phyloP scores from a whole-genome alignment of 2,888 invertebrate genomes.

The Acronicta leporina region DNA sequence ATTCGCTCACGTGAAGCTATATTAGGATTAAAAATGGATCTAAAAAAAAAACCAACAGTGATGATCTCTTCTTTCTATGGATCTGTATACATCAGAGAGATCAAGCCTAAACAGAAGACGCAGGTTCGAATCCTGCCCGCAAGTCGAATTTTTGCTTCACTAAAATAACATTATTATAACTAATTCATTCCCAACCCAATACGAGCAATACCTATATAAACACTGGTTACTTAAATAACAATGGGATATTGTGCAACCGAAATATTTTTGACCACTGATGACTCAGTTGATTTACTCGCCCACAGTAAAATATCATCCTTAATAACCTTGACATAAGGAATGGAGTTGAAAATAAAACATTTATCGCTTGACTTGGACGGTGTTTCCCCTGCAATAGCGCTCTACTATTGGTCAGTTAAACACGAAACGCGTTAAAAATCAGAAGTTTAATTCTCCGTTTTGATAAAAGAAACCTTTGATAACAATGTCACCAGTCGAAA shows the following conservation, averaged over 20 bases:
- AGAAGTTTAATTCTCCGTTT: not conserved
- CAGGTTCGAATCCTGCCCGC: too few relatives aligned
- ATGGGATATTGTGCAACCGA: not conserved
- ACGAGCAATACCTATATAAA: not conserved
- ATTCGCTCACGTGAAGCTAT: too few relatives aligned
- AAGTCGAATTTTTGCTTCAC: too few relatives aligned
- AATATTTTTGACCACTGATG: not conserved
- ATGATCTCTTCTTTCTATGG: too few relatives aligned
- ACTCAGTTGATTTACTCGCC: not conserved
- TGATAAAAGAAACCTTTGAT: constrained; percentile 7
- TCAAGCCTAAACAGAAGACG: too few relatives aligned
- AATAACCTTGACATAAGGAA: not conserved
- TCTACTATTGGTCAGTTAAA: constrained; percentile 35
- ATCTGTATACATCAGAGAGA: too few relatives aligned
- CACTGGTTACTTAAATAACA: too few relatives aligned
- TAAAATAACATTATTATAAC: too few relatives aligned
- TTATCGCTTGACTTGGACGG: not conserved
- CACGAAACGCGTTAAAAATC: not conserved
- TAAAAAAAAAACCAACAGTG: too few relatives aligned
- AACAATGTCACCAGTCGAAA: not conserved
- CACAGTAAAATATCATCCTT: constrained; percentile 7
- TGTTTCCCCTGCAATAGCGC: constrained; percentile 22
- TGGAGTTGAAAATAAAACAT: constrained; percentile 5
- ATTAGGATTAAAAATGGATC: too few relatives aligned
- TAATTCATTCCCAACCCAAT: too few relatives aligned